A percentile compares a stretch with the other conserved stretches of the same genome.
Conservation (phyloP, 2,797 vertebrate species). For the Cuculus canorus region DNA sequence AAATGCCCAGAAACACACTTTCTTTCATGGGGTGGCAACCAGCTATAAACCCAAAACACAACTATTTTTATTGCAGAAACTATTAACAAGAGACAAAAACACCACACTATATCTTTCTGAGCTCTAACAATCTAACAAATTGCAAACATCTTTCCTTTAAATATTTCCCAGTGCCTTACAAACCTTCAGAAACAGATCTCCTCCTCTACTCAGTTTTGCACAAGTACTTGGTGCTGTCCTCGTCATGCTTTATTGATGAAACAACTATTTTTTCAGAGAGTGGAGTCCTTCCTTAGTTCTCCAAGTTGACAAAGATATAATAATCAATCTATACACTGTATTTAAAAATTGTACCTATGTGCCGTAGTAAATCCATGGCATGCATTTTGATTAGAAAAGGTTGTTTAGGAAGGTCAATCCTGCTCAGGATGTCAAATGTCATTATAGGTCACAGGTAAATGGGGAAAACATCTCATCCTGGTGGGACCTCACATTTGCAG, state of each 20-base stretch:
- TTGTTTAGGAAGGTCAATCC: constrained; percentile 30
- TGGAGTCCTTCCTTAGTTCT: neutral
- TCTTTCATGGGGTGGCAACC: neutral
- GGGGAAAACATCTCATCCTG: constrained; percentile 40
- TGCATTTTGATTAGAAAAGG: neutral
- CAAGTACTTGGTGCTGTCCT: neutral
- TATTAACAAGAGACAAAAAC: neutral
- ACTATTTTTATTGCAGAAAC: neutral
- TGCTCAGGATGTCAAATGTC: neutral
- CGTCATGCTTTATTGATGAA: neutral
- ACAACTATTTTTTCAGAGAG: neutral
- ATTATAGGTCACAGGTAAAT: neutral
- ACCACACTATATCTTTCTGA: neutral
- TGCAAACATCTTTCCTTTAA: neutral
- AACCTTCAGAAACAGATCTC: neutral
- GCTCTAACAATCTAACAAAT: neutral
- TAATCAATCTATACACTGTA: neutral
- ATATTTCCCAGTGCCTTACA: neutral
- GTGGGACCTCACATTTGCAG: constrained; percentile 32
- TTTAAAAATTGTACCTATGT: constrained; percentile 59
- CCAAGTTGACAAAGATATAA: neutral
- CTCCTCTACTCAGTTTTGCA: neutral
- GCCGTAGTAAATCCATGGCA: constrained; percentile 42
- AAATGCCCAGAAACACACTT: neutral
- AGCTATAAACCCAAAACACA: neutral